These are phyloP conservation scores for Cataglyphis albicans DNA, from an alignment of 2,888 invertebrate genomes.

Conservation along the genomic window DNA sequence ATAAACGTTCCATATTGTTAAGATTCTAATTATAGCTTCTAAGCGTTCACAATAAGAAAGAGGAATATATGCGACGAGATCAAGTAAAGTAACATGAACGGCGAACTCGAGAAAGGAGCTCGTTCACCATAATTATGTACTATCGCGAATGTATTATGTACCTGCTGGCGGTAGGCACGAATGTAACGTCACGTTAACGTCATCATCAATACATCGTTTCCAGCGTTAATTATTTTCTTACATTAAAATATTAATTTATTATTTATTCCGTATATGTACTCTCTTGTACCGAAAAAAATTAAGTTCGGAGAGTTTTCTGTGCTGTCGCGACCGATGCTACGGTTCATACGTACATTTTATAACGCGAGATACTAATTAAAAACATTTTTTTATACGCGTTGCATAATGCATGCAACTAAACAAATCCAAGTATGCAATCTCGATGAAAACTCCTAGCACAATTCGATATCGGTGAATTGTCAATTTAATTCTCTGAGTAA, in stretches of 20 bases:
- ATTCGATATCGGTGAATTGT: constrained; percentile 27
- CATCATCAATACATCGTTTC: constrained; percentile 58
- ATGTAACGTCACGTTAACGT: constrained; percentile 65
- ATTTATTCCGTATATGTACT: constrained; percentile 70
- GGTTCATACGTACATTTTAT: constrained; percentile 31
- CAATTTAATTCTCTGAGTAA: constrained; percentile 30
- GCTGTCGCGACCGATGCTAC: constrained; percentile 49
- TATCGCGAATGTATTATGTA: constrained; percentile 70
- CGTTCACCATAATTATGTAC: constrained; percentile 52
- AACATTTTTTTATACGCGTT: constrained; percentile 34
- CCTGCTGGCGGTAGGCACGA: constrained; percentile 74
- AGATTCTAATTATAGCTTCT: constrained; percentile 34
- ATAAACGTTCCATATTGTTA: constrained; percentile 23
- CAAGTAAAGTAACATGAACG: constrained; percentile 56
- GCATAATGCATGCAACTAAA: constrained; percentile 59
- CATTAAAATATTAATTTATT: constrained; percentile 73
- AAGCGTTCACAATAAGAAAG: constrained; percentile 35
- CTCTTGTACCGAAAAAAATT: constrained; percentile 18
- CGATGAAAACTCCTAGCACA: constrained; percentile 4
- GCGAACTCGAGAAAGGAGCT: constrained; percentile 27
- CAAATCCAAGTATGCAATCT: background rate
- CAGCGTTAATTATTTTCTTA: constrained; percentile 65
- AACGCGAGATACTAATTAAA: constrained; percentile 17
- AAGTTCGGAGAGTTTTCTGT: background rate
- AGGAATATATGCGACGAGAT: constrained; percentile 4